These are phyloP conservation scores for Tuta absoluta DNA, from an alignment of 2,888 invertebrate species.

Conservation along the genomic window DNA sequence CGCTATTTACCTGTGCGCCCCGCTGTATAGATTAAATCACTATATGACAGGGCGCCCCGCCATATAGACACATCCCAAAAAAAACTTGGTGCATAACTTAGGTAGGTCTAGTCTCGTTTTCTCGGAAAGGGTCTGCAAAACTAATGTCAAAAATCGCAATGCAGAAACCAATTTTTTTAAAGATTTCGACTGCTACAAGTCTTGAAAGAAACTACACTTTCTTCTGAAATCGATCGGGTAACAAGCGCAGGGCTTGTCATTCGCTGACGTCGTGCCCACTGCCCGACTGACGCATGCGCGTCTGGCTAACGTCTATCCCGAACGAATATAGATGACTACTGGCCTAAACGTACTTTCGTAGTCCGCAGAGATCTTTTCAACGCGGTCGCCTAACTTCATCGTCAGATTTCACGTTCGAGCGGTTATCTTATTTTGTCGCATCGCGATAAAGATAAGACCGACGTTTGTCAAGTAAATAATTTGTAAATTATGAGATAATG, in stretches of 20 bases:
- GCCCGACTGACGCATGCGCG: constrained; percentile 76
- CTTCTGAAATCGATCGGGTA: constrained; percentile 76
- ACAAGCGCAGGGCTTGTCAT: constrained; percentile 75
- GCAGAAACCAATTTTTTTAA: background rate
- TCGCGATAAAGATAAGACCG: constrained; percentile 70
- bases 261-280: constrained; percentile 66
- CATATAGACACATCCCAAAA: too few species aligned
- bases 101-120: too few species aligned
- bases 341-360: constrained; percentile 67
- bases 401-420: constrained; percentile 61
- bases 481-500: constrained; percentile 71
- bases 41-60: too few species aligned
- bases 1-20: too few species aligned
- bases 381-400: constrained; percentile 66
- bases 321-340: constrained; percentile 70
- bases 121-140: too few species aligned
- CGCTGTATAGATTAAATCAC: too few species aligned
- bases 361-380: constrained; percentile 63
- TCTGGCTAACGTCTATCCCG: constrained; percentile 76
- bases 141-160: too few species aligned
- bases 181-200: background rate
- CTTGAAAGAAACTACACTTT: constrained; percentile 55
- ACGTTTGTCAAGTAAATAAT: constrained; percentile 67
- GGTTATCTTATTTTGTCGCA: constrained; percentile 77
- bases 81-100: too few species aligned